These are phyloP conservation scores for Maylandia zebra DNA, from an alignment of 2,113 vertebrate genomes.

Conservation along the genomic window DNA sequence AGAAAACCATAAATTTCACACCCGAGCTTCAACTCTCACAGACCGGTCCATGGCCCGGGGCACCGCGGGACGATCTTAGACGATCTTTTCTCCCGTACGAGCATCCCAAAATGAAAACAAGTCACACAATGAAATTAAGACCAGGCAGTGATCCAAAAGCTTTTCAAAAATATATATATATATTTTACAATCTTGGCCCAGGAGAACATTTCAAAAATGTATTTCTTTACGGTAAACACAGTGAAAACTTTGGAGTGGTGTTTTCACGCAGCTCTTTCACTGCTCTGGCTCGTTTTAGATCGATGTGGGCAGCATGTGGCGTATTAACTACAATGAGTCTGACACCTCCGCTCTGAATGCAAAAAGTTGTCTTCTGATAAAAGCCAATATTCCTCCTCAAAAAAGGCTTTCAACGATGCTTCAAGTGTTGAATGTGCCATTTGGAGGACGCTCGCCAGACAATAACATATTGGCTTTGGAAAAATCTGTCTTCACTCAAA, in stretches of 20 bases:
- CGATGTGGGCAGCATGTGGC: rapidly evolving
- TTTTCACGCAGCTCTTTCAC: neutral
- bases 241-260: neutral
- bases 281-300: neutral
- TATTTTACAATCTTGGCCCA: neutral
- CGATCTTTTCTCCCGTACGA: rapidly evolving
- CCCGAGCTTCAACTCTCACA: neutral
- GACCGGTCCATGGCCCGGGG: rapidly evolving
- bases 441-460: neutral
- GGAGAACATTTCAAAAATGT: neutral
- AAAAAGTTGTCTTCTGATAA: neutral
- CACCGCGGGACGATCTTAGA: rapidly evolving
- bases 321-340: neutral
- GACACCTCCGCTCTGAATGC: neutral
- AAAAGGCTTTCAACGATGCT: neutral
- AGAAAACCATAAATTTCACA: rapidly evolving
- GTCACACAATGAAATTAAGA: neutral
- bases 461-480: neutral
- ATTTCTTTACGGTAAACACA: neutral
- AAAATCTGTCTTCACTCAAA: neutral
- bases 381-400: neutral
- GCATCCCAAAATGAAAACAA: neutral
- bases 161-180: neutral
- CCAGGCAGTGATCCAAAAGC: neutral
- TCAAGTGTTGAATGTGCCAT: neutral